Evolutionary conservation across 2,113 vertebrate genomes (phyloP), one percentile per base, ranked within the genome.

Genomic region (Cavia porcellus): DNA sequence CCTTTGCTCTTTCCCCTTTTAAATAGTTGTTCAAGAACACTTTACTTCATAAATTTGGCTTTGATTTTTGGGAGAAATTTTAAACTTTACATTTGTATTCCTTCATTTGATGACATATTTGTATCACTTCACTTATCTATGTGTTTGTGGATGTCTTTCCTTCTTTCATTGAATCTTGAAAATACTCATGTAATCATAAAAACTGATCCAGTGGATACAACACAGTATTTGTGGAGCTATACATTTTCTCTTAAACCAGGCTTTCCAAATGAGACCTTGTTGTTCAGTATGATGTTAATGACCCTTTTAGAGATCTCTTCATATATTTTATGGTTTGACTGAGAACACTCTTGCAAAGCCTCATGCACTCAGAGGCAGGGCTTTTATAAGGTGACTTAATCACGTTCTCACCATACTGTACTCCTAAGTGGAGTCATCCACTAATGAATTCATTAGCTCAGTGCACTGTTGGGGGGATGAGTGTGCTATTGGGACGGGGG

Each of bases 31-130:
- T 45, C 42, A 77, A 77, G 15, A 77, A 77, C 45, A 47, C 25
- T 47, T 77, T 15, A 25, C 14, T 45, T 77, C 30, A 94, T 92
- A 84, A 95, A 92, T 96, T 83, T 94, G 35, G 0, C 20, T 38
- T 79, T 55, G 14, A 12, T 4, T 57, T 90, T 88, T 84, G 47
- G 11, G 68, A 38, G 45, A 50, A 35, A 0, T 45, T 80, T 68
- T 30, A 86, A 75, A 35, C 30, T 89, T 57, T 28, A 47, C 1
- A 47, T 52, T 92, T 24, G n/a, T 57, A 28, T 1, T 61, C 8
- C 1, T 15, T 55, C 7, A 50, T 35, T 80, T 80, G 30, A 80
- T 30, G 32, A 80, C 30, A 32, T 30, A 20, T 80, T 80, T 52
- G 35, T 80, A 80, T 20, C 35, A 3, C 15, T 20, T 80, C 30